Evolutionary conservation across 1,140 invertebrate species (phyloP).

Genomic region (Drosophila mayri): DNA sequence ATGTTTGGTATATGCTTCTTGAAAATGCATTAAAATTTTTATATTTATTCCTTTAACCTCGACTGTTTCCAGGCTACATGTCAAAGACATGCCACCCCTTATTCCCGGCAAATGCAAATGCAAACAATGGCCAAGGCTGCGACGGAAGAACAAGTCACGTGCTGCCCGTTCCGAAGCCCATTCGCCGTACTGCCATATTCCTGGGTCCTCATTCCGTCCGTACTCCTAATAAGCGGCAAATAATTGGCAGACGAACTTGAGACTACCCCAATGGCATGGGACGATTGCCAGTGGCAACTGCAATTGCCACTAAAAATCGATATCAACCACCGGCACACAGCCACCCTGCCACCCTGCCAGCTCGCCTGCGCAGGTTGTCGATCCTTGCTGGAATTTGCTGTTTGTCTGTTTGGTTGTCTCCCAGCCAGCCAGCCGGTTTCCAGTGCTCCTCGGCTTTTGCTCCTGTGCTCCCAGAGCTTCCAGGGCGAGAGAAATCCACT

Average conservation of each 20-base stretch:
- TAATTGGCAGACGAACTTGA: constrained; percentile 83
- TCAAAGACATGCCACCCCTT: constrained; percentile 57
- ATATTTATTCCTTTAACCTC: not conserved
- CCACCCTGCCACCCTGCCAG: constrained; percentile 36
- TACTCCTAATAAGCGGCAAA: constrained; percentile 77
- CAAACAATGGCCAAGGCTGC: constrained; percentile 72
- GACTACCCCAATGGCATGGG: constrained; percentile 75
- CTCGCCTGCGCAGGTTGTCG: constrained; percentile 65
- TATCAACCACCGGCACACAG: constrained; percentile 46
- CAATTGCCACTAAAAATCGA: constrained; percentile 76
- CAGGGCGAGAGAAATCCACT: constrained; percentile 17
- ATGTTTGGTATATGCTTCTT: not conserved
- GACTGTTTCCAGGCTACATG: constrained; percentile 52
- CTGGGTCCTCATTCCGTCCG: constrained; percentile 14
- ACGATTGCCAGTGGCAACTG: constrained; percentile 48
- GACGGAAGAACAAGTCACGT: constrained; percentile 78
- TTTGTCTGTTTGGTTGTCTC: constrained; percentile 31
- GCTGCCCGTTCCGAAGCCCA: constrained; percentile 45
- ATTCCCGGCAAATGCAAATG: constrained; percentile 59
- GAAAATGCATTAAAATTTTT: not conserved
- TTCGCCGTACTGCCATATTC: constrained; percentile 18
- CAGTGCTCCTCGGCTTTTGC: constrained; percentile 12
- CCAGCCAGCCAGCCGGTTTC: constrained; percentile 37
- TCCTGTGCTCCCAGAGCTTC: constrained; percentile 7
- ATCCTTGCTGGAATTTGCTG: constrained; percentile 69